Base-by-base conservation (phyloP, 2,797 vertebrate genomes). In the Vespertilio murinus region DNA sequence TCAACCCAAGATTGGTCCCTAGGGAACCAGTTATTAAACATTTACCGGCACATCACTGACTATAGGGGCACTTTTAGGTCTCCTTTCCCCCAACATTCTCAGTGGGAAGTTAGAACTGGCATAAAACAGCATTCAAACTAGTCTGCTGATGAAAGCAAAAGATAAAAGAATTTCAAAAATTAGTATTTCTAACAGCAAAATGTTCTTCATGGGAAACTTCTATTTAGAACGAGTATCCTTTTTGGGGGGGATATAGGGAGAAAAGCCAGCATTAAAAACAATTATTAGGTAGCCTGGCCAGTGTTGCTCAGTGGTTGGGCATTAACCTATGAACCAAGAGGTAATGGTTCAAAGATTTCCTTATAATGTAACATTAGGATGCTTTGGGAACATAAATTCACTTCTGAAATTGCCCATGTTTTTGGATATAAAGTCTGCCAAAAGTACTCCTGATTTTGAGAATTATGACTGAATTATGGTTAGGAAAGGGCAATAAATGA, bases 401-500 rank as follows among this genome's bases (percentile, higher is more conserved):
- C 49, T 84, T 91, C 69, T 70, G 49, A 84, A 96, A 75, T 85
- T 88, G 40, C 45, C 35, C n/a, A 16, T 28, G 30, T 30, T 86
- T 86, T 91, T 69, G 17, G 8, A 79, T 75, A 80, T 49, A 56
- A 88, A 56, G n/a, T 87, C 13, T 79, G 38, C 42, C 33, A 71
- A 49, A 42, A 77, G 30, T 86, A 88, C 42, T 91, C 33, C 35
- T 91, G 14, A 85, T 90, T 88, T 94, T 85, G 35, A 81, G 47
- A 95, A 30, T 94, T 23, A 49, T 82, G 49, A 75, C 45, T 93
- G 71, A 90, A 79, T 86, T 89, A 56, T 56, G n/a, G 25, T 81
- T 89, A 90, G 56, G 52, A 92, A 90, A 79, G 42, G 54, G 14
- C 82, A 91, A 93, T 54, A 92, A 87, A 25, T 96, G 9, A 92